These are phyloP conservation scores for Drosophila jambulina DNA, from an alignment of 1,140 invertebrate species.

Conservation along the genomic window DNA sequence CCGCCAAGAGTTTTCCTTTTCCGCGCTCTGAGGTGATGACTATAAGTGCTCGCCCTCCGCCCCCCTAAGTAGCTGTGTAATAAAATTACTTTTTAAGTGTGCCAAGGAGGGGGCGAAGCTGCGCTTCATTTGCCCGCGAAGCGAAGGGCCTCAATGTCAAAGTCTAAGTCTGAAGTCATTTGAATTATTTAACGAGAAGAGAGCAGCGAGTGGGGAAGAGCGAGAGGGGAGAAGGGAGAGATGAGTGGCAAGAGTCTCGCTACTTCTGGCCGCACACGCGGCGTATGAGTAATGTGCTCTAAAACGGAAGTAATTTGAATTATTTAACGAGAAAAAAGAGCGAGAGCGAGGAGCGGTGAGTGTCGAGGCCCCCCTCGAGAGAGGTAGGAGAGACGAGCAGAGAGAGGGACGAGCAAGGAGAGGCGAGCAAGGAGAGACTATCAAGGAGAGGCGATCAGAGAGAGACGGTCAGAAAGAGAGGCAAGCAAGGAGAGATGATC, in stretches of 20 bases:
- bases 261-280: slow-evolving; percentile 1
- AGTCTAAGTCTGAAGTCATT: slow-evolving; percentile 76
- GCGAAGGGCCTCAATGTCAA: slow-evolving; percentile 51
- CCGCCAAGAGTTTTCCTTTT: slow-evolving; percentile 58
- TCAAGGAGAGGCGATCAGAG: too few relatives aligned
- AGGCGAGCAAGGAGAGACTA: too few relatives aligned
- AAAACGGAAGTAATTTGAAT: too few relatives aligned
- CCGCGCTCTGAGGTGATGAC: slow-evolving; percentile 43
- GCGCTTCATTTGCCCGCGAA: slow-evolving; percentile 59
- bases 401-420: too few relatives aligned
- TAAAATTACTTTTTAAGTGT: slow-evolving; percentile 83
- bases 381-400: too few relatives aligned
- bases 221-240: neutral
- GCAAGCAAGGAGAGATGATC: too few relatives aligned
- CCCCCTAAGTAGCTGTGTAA: slow-evolving; percentile 73
- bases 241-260: neutral
- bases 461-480: too few relatives aligned
- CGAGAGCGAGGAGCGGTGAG: neutral
- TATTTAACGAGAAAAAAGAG: too few relatives aligned
- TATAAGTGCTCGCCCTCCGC: slow-evolving; percentile 27
- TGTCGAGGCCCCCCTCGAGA: too few relatives aligned
- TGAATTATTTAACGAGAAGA: slow-evolving; percentile 69
- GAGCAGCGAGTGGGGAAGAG: neutral
- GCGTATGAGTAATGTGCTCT: slow-evolving; percentile 39
- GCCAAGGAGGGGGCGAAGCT: neutral